Base-by-base conservation (phyloP, 2,797 vertebrate genomes). In the Anisognathus igniventris region DNA sequence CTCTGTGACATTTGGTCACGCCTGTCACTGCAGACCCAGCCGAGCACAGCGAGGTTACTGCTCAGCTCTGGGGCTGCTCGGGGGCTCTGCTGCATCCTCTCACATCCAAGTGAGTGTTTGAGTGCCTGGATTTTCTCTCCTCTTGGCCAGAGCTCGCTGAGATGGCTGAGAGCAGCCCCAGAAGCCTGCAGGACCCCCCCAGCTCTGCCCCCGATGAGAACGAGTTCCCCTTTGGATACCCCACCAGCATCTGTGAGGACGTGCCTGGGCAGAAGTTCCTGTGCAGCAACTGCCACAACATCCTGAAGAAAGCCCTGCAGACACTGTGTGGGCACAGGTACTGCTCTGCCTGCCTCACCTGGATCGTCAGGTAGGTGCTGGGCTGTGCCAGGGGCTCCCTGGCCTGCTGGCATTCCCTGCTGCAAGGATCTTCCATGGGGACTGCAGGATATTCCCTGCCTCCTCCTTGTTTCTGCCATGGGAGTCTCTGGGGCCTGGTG, bases 151-250 rank as follows among this genome's bases (percentile, higher is more conserved):
- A 14, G 58, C 53, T 73, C 61, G 0, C 89, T 79, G 25, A 60
- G 79, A 98, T 98, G 98, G 98, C 98, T 76, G 93, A 94, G 66
- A 92, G 78, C 73, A n/a, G 64, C 21, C 62, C 93, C 86, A 73
- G 81, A 54, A 83, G 76, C 73, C 85, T 65, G 4, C 84, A 88
- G 78, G 84, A 96, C 35, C 24, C 85, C 42, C 90, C 88, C 1
- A 45, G 56, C 50, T 98, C 97, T 2, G 95, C 96, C 66, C 98
- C 98, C 0, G 98, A 96, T 40, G 98, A 98, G 76, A 98, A 98
- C 6, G 98, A 98, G 81, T 98, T 98, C 75, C 98, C 98, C 18
- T 98, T 97, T 1, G 98, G 98, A 3, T 98, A 98, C 44, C 98
- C 98, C 74, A 94, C 94, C 25, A 96, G 19, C 64, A 97, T 97